phyloP scores from a whole-genome alignment of 2,113 vertebrate genomes.

The Pogona vitticeps region DNA sequence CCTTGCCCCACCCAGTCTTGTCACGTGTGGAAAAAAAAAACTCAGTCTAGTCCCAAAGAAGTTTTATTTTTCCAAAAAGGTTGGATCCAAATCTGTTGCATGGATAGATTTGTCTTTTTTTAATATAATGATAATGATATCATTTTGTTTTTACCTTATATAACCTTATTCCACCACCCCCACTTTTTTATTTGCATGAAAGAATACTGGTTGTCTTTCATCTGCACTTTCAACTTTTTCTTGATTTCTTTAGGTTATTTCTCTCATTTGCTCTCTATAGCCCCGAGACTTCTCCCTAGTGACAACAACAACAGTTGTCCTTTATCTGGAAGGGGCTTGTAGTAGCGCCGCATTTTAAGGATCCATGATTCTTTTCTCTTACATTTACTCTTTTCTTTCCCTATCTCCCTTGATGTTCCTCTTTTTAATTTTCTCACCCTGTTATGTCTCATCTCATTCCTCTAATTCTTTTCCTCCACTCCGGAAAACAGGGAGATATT shows the following conservation, averaged over 20 bases:
- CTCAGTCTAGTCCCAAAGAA: neutral
- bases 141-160: neutral
- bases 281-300: neutral
- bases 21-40: neutral
- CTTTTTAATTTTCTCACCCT: neutral
- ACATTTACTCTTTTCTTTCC: neutral
- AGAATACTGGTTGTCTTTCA: neutral
- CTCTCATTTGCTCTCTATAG: neutral
- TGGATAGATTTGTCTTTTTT: neutral
- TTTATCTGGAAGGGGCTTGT: neutral
- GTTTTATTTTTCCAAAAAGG: neutral
- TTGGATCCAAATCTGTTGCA: neutral
- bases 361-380: neutral
- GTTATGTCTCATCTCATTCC: conserved; percentile 8
- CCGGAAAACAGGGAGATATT: neutral
- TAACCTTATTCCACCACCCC: neutral
- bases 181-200: neutral
- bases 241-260: neutral
- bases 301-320: neutral
- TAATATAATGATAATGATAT: neutral
- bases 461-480: neutral
- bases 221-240: neutral
- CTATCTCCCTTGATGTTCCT: conserved; percentile 14
- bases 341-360: neutral
- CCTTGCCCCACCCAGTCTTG: neutral